Percentiles rank a stretch among this genome's conserved stretches.
These are phyloP conservation scores for Hedychridium roseum DNA, from an alignment of 2,888 invertebrate genomes.

Conservation along the genomic window DNA sequence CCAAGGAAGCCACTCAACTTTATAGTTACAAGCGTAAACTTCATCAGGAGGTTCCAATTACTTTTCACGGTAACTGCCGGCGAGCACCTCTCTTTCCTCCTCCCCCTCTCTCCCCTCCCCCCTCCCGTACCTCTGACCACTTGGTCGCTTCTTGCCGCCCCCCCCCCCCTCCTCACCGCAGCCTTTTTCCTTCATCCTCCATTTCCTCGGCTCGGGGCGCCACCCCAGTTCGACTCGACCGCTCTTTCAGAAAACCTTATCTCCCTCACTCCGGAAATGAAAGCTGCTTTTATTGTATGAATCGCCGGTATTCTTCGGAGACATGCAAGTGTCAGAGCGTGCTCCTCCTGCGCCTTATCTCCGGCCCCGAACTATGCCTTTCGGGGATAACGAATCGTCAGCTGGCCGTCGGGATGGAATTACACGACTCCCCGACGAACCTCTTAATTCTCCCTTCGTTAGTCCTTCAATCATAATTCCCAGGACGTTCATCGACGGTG, in stretches of 20 bases:
- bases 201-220: background rate
- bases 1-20: slow-evolving; percentile 34
- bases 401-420: too few relatives aligned
- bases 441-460: too few relatives aligned
- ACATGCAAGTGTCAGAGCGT: too few relatives aligned
- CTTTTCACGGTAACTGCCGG: slow-evolving; percentile 34
- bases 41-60: slow-evolving; percentile 39
- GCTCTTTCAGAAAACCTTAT: slow-evolving; percentile 12
- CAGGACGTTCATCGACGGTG: too few relatives aligned
- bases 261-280: slow-evolving; percentile 20
- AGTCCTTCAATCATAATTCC: too few relatives aligned
- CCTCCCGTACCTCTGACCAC: slow-evolving; percentile 1
- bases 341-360: too few relatives aligned
- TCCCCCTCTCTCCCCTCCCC: slow-evolving; percentile 2
- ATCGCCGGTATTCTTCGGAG: too few relatives aligned
- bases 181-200: background rate
- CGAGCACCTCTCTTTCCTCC: slow-evolving; percentile 1
- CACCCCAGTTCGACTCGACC: slow-evolving; percentile 7
- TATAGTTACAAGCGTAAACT: slow-evolving; percentile 43
- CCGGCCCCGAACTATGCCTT: too few relatives aligned
- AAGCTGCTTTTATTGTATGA: slow-evolving; percentile 15
- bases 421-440: too few relatives aligned
- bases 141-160: slow-evolving; percentile 4
- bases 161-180: background rate
- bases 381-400: too few relatives aligned